Percentiles rank a stretch among this genome's conserved stretches.
These are phyloP conservation scores for Harpalus rufipes DNA, from an alignment of 2,888 invertebrate species.

Conservation along the genomic window DNA sequence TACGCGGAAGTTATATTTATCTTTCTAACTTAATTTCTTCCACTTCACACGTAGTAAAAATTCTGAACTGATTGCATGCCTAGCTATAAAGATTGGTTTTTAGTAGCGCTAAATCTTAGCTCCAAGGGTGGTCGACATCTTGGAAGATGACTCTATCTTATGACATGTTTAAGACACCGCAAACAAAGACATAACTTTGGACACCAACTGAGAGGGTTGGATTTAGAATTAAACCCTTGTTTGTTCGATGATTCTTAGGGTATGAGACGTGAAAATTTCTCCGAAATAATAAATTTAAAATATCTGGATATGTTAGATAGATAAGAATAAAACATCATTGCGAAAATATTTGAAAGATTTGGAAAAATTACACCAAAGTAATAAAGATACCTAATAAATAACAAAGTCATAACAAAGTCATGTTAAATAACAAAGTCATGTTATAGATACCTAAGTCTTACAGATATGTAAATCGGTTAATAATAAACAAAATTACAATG, in stretches of 20 bases:
- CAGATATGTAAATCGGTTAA: too few species aligned
- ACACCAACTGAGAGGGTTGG: slow-evolving; percentile 1
- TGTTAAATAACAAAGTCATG: too few species aligned
- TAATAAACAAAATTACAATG: too few species aligned
- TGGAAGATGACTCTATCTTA: slow-evolving; percentile 33
- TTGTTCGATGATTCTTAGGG: background rate
- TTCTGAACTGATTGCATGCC: slow-evolving; percentile 30
- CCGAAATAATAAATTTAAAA: background rate
- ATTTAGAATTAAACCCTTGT: background rate
- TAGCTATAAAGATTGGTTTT: slow-evolving; percentile 58
- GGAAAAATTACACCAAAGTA: too few species aligned
- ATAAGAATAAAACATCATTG: too few species aligned
- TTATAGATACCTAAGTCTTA: too few species aligned
- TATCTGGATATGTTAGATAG: background rate
- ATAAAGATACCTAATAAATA: too few species aligned
- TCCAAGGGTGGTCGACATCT: slow-evolving; percentile 52
- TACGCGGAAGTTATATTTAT: slow-evolving; percentile 3
- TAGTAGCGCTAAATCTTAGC: slow-evolving; percentile 40
- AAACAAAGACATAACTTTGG: background rate
- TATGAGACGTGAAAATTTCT: background rate
- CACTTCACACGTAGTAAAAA: slow-evolving; percentile 58
- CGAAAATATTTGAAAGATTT: too few species aligned
- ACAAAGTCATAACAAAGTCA: too few species aligned
- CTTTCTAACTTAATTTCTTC: background rate
- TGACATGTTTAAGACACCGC: slow-evolving; percentile 37